These are phyloP conservation scores for Drosophila chauvacae DNA, from an alignment of 1,140 invertebrate genomes.

Conservation along the genomic window DNA sequence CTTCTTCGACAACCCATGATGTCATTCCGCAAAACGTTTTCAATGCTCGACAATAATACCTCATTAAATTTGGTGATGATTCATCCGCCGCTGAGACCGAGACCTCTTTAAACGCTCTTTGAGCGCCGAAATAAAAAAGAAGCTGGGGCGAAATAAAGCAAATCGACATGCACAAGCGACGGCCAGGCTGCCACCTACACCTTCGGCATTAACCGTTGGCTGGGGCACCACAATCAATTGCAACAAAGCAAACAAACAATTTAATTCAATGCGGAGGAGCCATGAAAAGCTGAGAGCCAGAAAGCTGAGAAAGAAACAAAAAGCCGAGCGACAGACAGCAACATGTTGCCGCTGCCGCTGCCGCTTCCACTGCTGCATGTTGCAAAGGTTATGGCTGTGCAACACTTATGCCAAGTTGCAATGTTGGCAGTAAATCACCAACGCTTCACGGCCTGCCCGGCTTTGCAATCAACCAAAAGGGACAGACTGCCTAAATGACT, in stretches of 20 bases:
- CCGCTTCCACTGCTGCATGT: conserved; percentile 57
- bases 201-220: conserved; percentile 78
- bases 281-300: conserved; percentile 49
- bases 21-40: conserved; percentile 58
- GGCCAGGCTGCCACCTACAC: conserved; percentile 59
- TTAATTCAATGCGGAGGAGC: conserved; percentile 82
- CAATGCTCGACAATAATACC: conserved; percentile 60
- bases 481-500: conserved; percentile 50
- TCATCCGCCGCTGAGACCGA: conserved; percentile 55
- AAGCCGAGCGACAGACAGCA: conserved; percentile 55
- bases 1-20: conserved; percentile 48
- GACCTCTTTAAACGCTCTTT: conserved; percentile 33
- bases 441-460: conserved; percentile 59
- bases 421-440: conserved; percentile 80
- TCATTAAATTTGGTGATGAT: conserved; percentile 79
- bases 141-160: conserved; percentile 28
- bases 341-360: conserved; percentile 62
- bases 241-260: conserved; percentile 83
- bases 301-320: conserved; percentile 54
- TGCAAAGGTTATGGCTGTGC: conserved; percentile 82
- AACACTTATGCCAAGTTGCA: conserved; percentile 83
- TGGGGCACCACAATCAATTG: conserved; percentile 78
- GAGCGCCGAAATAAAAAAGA: conserved; percentile 36
- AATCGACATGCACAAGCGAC: conserved; percentile 63
- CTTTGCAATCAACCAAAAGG: conserved; percentile 67